Conservation (phyloP, 2,888 invertebrate genomes). For the Ligdia adustata region DNA sequence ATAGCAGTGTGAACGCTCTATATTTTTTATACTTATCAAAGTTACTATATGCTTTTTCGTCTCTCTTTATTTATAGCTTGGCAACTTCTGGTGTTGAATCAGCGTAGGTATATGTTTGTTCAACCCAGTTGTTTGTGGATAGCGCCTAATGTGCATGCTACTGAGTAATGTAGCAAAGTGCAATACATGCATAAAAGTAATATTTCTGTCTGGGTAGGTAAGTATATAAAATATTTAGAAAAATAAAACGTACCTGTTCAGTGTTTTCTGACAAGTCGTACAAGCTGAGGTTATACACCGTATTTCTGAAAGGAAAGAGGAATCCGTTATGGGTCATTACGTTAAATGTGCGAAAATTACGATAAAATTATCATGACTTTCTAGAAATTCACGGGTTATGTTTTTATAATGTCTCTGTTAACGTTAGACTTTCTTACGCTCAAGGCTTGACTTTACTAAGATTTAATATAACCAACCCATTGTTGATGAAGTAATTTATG, state of each 20-base stretch:
- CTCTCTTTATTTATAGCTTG: slow-evolving; percentile 17
- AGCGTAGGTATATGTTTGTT: slow-evolving; percentile 22
- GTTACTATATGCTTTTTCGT: slow-evolving; percentile 26
- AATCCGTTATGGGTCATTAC: neutral
- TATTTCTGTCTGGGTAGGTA: slow-evolving; percentile 1
- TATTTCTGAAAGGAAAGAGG: slow-evolving; percentile 87
- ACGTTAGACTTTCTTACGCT: no score
- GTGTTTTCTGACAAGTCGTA: slow-evolving; percentile 91
- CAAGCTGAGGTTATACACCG: slow-evolving; percentile 95
- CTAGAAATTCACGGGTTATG: no score
- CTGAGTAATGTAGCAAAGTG: slow-evolving; percentile 12
- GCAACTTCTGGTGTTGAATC: slow-evolving; percentile 20
- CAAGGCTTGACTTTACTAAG: no score
- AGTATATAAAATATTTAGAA: neutral
- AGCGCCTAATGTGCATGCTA: slow-evolving; percentile 28
- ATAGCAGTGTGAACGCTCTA: slow-evolving; percentile 29
- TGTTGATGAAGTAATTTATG: no score
- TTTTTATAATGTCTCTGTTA: no score
- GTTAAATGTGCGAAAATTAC: neutral
- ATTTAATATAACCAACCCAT: no score
- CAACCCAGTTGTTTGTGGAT: slow-evolving; percentile 26
- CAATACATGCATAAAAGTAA: slow-evolving; percentile 18
- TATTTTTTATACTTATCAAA: slow-evolving; percentile 34
- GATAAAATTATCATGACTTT: no score
- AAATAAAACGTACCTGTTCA: slow-evolving; percentile 84